Percentiles rank a stretch among this genome's conserved stretches.
Conservation (phyloP, 2,797 vertebrate genomes). For the Pempheris klunzingeri region DNA sequence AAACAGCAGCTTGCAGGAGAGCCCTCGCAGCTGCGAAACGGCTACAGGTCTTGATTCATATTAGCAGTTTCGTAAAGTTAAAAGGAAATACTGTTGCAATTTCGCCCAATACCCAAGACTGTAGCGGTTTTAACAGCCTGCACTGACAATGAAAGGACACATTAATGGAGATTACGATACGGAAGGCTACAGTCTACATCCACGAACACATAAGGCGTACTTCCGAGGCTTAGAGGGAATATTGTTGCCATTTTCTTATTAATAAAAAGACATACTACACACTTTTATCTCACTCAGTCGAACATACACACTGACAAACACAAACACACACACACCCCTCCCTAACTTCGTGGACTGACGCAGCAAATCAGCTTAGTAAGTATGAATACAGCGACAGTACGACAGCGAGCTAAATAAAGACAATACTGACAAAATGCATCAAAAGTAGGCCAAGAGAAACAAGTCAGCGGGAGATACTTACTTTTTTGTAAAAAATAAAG, state of each 20-base stretch:
- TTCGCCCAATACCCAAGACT: background rate
- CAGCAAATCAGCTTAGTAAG: slow-evolving; percentile 82
- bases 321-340: slow-evolving; percentile 68
- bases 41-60: slow-evolving; percentile 46
- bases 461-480: slow-evolving; percentile 76
- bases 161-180: too few relatives aligned
- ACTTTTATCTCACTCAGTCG: slow-evolving; percentile 18
- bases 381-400: slow-evolving; percentile 46
- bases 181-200: background rate
- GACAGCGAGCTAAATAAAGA: slow-evolving; percentile 11
- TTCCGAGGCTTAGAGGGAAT: background rate
- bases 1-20: background rate
- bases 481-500: slow-evolving; percentile 79
- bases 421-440: background rate
- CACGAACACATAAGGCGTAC: background rate
- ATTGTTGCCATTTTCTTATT: background rate
- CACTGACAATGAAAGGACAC: too few relatives aligned
- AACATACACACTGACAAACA: too few relatives aligned
- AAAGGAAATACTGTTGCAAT: background rate
- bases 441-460: background rate
- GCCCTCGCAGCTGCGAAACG: slow-evolving; percentile 20
- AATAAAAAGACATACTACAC: background rate
- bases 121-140: too few relatives aligned
- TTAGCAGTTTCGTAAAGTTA: background rate
- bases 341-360: slow-evolving; percentile 82